Evolutionary conservation across 2,113 vertebrate species (phyloP).

Genomic region (Rattus norvegicus): GRCr8 NC_086019.1:14948501-14949000

Average conservation of each 20-base stretch:
- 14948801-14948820: background rate
- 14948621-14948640: background rate
- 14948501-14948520: background rate
- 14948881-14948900: background rate
- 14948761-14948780: background rate
- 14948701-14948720: background rate
- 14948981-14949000: constrained; percentile 20
- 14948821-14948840: background rate
- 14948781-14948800: background rate
- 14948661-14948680: background rate
- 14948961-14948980: background rate
- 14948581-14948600: background rate
- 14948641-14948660: background rate
- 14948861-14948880: constrained; percentile 23
- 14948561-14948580: background rate
- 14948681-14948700: background rate
- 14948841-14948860: constrained; percentile 56
- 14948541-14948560: background rate
- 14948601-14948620: background rate
- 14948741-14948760: background rate
- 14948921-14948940: background rate
- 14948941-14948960: background rate
- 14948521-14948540: background rate
- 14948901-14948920: background rate
- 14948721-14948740: background rate